Base-by-base conservation (phyloP, 2,113 vertebrate genomes). In the Marcusenius ussheri region DNA sequence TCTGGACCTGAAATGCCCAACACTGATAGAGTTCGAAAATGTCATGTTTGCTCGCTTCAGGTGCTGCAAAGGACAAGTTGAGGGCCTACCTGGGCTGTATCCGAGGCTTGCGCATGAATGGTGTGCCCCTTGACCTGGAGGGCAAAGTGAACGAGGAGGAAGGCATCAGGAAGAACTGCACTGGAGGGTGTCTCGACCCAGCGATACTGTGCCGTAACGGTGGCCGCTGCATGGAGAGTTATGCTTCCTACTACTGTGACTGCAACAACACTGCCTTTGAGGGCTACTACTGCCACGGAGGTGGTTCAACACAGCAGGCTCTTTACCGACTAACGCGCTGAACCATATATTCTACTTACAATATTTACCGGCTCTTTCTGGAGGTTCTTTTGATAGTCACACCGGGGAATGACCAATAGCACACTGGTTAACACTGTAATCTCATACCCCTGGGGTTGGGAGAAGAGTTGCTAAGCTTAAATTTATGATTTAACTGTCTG, bases 211-310 rank as follows among this genome's bases (percentile, higher is more conserved):
- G 98, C 92, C 96, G 96, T 92, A 98, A 99, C 77, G 96, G 96
- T 0, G 98, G 98, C 88, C 97, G 97, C 91, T 99, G 98, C 4
- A 96, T 99, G 0, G 98, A 99, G 90, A 96, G 96, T 87, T 99
- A 99, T 84, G 98, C 97, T 66, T 96, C 97, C 89, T 99, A 99
- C 91, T 96, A 95, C 0, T 99, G 98, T 91, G 98, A 99, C 95
- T 99, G 98, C 91, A 97, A 97, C 92, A 93, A 98, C 94, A 99
- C 98, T 0, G 98, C 97, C 50, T 99, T 97, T 3, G 97, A 98
- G 0, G 98, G 98, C 11, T 97, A 97, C 47, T 99, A 98, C 89
- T 99, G 98, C 95, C 98, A 98, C 90, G 97, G 96, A 10, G 98
- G 98, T 99, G 92, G 1, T 42, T 1, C 9, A 46, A 6, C 42